A percentile compares a stretch with the other conserved stretches of the same genome.
phyloP scores from a whole-genome alignment of 2,888 invertebrate genomes.

The Eristalinus sepulchralis region DNA sequence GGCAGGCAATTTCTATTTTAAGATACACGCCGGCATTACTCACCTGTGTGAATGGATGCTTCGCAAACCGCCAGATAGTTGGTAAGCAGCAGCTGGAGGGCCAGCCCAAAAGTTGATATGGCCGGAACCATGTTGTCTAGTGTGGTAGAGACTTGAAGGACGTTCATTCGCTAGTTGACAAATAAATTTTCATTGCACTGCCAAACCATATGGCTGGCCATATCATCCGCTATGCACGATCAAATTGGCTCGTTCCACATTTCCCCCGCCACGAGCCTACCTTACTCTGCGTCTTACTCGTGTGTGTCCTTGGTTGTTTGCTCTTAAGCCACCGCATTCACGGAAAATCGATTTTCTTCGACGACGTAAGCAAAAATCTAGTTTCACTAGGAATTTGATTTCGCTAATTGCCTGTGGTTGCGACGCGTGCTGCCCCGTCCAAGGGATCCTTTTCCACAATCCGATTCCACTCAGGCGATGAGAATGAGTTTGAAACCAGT shows the following conservation, averaged over 20 bases:
- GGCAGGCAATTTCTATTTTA: constrained; percentile 56
- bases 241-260: constrained; percentile 39
- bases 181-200: constrained; percentile 65
- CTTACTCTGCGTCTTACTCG: constrained; percentile 1
- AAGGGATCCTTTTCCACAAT: not conserved
- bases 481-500: constrained; percentile 52
- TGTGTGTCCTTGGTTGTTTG: constrained; percentile 10
- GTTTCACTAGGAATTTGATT: constrained; percentile 38
- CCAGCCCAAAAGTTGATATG: constrained; percentile 64
- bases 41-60: constrained; percentile 80
- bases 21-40: constrained; percentile 70
- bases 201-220: constrained; percentile 69
- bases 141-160: constrained; percentile 26
- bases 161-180: constrained; percentile 51
- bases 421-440: not conserved
- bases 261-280: not conserved
- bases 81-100: constrained; percentile 74
- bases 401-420: not conserved
- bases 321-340: constrained; percentile 26
- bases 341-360: constrained; percentile 68
- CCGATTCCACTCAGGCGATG: not conserved
- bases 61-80: constrained; percentile 80
- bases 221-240: constrained; percentile 47
- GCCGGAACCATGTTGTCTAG: constrained; percentile 61
- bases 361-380: constrained; percentile 66